Conservation (phyloP, 2,797 vertebrate genomes). For the Heliangelus exortis region DNA sequence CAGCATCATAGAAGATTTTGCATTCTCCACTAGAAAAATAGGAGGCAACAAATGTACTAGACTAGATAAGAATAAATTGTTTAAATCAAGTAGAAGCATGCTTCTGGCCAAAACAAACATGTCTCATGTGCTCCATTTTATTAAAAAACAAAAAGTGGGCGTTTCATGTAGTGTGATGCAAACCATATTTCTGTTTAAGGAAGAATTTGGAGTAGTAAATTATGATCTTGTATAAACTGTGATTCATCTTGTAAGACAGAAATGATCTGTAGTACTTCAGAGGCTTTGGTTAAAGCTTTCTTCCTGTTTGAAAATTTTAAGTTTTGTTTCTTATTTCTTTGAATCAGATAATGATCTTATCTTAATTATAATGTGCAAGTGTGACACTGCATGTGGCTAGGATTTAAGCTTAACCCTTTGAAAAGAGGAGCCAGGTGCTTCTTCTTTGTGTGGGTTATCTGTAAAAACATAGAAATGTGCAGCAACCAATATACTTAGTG, state of each 20-base stretch:
- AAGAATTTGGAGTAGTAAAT: conserved; percentile 1
- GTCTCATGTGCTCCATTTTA: neutral
- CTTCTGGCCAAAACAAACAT: neutral
- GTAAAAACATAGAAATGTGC: neutral
- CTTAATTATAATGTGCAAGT: neutral
- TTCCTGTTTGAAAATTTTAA: neutral
- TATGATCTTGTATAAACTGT: neutral
- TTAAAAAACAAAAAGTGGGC: neutral
- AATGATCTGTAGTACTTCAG: neutral
- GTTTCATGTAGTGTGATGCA: neutral
- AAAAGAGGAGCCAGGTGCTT: neutral
- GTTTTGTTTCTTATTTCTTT: neutral
- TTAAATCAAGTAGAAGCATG: neutral
- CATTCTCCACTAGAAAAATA: neutral
- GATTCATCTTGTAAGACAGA: neutral
- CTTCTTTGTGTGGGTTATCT: neutral
- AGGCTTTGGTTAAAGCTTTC: neutral
- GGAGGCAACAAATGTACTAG: neutral
- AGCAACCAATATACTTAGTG: neutral
- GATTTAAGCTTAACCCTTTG: neutral
- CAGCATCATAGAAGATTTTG: neutral
- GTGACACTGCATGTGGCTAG: neutral
- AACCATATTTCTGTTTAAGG: neutral
- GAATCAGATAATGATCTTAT: neutral
- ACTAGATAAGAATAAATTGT: neutral